Percentiles rank a stretch among this genome's conserved stretches.
phyloP scores from a whole-genome alignment of 2,797 vertebrate genomes.

The Falco rusticolus region DNA sequence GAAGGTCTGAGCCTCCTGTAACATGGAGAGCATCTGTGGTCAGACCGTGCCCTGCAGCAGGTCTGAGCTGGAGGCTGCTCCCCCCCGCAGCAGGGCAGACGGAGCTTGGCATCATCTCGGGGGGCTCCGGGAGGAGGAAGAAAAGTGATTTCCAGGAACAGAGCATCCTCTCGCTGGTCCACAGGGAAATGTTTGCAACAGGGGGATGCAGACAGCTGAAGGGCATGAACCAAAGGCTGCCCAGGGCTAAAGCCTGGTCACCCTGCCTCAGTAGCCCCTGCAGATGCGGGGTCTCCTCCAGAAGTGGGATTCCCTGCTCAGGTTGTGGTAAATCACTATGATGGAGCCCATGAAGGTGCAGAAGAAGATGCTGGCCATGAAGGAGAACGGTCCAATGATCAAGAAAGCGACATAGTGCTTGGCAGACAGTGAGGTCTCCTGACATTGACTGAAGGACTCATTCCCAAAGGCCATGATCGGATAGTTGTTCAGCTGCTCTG shows the following conservation, averaged over 20 bases:
- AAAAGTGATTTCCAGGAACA: background rate
- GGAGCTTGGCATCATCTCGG: accelerated
- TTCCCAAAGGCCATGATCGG: conserved; percentile 69
- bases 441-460: conserved; percentile 74
- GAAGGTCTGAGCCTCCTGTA: background rate
- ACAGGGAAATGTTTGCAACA: background rate
- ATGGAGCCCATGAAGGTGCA: conserved; percentile 67
- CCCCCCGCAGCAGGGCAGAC: accelerated
- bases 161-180: background rate
- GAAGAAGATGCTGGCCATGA: conserved; percentile 73
- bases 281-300: background rate
- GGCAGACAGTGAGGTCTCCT: background rate
- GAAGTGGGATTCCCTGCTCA: background rate
- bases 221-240: background rate
- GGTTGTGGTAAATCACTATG: conserved; percentile 19
- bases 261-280: background rate
- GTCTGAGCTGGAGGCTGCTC: background rate
- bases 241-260: background rate
- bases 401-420: conserved; percentile 60
- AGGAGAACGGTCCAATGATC: conserved; percentile 70
- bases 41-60: accelerated
- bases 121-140: background rate
- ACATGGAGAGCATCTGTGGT: background rate
- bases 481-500: conserved; percentile 36
- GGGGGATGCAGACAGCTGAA: background rate